Conservation (phyloP, 1,140 invertebrate genomes). For the Drosophila biarmipes region DNA sequence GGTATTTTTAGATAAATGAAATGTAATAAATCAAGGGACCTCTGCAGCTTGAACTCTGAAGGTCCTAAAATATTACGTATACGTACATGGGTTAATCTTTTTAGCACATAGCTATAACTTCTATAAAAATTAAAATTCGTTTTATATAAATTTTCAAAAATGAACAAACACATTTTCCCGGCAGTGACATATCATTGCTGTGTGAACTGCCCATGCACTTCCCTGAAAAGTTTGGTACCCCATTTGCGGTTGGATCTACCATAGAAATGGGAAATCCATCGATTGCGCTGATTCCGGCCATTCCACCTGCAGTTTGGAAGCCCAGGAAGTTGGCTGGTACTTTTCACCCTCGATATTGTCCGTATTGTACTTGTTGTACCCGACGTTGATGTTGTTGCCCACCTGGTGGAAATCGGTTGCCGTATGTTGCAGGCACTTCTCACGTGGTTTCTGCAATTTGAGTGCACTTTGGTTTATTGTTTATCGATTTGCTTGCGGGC, state of each 20-base stretch:
- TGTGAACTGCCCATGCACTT: neutral
- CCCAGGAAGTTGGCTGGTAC: neutral
- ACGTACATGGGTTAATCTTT: too few relatives aligned
- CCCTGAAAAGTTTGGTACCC: slow-evolving; percentile 3
- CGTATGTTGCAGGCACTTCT: slow-evolving; percentile 41
- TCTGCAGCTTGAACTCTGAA: too few relatives aligned
- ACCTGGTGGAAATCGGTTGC: slow-evolving; percentile 6
- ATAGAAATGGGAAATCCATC: slow-evolving; percentile 20
- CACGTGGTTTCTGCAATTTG: slow-evolving; percentile 53
- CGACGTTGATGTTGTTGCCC: slow-evolving; percentile 1
- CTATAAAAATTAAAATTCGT: too few relatives aligned
- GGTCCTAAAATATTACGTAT: too few relatives aligned
- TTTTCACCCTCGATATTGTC: slow-evolving; percentile 2
- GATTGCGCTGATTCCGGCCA: neutral
- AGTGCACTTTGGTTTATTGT: slow-evolving; percentile 63
- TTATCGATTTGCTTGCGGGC: slow-evolving; percentile 60
- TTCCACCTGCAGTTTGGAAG: slow-evolving; percentile 11
- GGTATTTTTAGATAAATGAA: neutral
- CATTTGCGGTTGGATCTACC: slow-evolving; percentile 18
- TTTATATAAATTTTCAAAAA: too few relatives aligned
- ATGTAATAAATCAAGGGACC: too few relatives aligned
- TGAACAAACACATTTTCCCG: neutral
- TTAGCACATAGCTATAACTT: too few relatives aligned
- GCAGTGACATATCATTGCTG: neutral
- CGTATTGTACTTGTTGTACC: slow-evolving; percentile 11